Evolutionary conservation across 2,113 vertebrate genomes (phyloP), one percentile per base, ranked within the genome.

Genomic region (Melanocharis versteri): DNA sequence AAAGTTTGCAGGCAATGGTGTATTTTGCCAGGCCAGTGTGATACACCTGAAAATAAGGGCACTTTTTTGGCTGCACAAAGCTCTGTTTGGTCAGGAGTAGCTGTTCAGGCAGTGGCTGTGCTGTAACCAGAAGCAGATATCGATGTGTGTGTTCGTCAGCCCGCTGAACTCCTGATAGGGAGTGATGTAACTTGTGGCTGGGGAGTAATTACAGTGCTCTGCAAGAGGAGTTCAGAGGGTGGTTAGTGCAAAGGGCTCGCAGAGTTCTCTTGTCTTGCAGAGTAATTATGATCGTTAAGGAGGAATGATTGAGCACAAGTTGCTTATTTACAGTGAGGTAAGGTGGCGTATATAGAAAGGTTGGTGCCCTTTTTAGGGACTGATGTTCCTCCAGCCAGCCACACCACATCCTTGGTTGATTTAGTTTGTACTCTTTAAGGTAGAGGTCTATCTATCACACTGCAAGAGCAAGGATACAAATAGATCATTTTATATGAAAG

Each of bases 101-200:
- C 71, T 80, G 71, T 79, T 89, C 23, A 56, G 69, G 81, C 87
- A 82, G 77, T 60, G 47, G 19, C 73, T 66, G 44, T 60, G 81
- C 84, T 71, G 78, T 94, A 90, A 93, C 48, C 80, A 83, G 89
- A 61, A 92, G 83, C 89, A 94, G 88, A 80, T 93, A 94, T 11
- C 42, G 0, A 73, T 75, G 95, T 89, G 89, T 94, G 88, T 77
- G 88, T 92, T 96, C 42, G 1, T 90, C 90, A 93, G 85, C 35
- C 66, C 0, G 1, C 64, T 92, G 88, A 83, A 47, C 79, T 92
- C 64, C 70, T 80, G 79, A 92, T 88, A 77, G 61, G 26, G 75
- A 83, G 45, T 92, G 93, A 93, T 6, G 56, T 94, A 93, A 93
- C 75, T 91, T 95, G 92, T 92, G 93, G 95, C 71, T 56, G 3